Base-by-base conservation (phyloP, 2,113 vertebrate genomes). In the Benitochromis conjunctus region DNA sequence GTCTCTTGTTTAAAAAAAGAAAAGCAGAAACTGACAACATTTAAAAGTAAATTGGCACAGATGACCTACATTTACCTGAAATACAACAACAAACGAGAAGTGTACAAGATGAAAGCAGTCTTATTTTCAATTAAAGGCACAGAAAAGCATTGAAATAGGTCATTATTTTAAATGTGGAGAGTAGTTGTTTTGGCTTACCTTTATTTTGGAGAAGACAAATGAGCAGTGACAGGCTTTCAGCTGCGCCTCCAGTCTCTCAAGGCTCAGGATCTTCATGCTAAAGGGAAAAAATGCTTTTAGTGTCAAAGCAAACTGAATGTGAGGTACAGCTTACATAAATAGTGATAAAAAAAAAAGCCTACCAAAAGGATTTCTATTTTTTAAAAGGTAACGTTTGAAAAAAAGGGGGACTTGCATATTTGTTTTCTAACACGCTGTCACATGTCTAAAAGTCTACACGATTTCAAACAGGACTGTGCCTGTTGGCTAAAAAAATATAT, bases 181-280 rank as follows among this genome's bases (percentile, higher is more conserved):
- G 21, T 2, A 18, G 34, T 43, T 56, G 21, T 66, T 71, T 69
- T 24, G 26, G 0, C 84, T 95, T 96, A 99, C 99, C 97, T 98
- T 99, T 82, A 98, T 95, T 97, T 99, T 99, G 79, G 98, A 98
- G 94, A 99, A 99, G 62, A 94, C 84, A 85, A 98, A 97, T 87
- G 96, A 97, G 94, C 98, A 99, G 88, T 99, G 97, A 88, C 99
- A 99, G 16, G 97, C 98, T 95, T 99, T 99, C 66, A 99, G 97
- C 82, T 98, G 97, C 26, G 97, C 97, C 94, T 98, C 99, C 48
- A 99, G 96, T 96, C 97, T 97, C 88, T 99, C 98, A 84, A 98
- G 95, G 92, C 94, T 97, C 84, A 99, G 94, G 11, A 94, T 92
- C 36, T 93, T 96, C 88, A 90, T 97, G 93, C 98, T 99, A 5